These are phyloP conservation scores for Tragulus kanchil DNA, from an alignment of 2,113 vertebrate genomes.

Conservation along the genomic window DNA sequence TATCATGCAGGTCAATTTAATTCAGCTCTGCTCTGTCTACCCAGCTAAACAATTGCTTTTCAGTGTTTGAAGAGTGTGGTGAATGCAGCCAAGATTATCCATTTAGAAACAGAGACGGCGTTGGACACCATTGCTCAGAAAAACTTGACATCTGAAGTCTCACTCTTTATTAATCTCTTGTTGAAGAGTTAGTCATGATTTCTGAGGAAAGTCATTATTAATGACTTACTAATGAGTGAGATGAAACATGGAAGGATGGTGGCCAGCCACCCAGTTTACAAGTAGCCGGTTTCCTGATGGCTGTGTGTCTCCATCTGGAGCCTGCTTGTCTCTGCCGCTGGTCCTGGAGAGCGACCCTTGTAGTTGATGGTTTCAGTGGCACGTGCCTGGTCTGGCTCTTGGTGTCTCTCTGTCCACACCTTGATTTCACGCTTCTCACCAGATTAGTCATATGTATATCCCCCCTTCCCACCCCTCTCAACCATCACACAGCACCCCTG, in stretches of 20 bases:
- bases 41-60: slow-evolving; percentile 88
- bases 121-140: slow-evolving; percentile 85
- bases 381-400: background rate
- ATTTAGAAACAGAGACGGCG: slow-evolving; percentile 85
- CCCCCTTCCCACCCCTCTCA: too few species aligned
- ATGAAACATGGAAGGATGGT: background rate
- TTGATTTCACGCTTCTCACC: background rate
- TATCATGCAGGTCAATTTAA: slow-evolving; percentile 88
- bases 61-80: slow-evolving; percentile 83
- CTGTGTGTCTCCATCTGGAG: background rate
- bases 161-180: slow-evolving; percentile 83
- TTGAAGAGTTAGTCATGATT: slow-evolving; percentile 83
- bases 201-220: slow-evolving; percentile 83
- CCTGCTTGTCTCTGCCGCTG: background rate
- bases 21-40: slow-evolving; percentile 86
- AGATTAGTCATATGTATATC: too few species aligned
- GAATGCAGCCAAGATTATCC: slow-evolving; percentile 84
- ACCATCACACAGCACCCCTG: too few species aligned
- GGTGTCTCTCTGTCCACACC: background rate
- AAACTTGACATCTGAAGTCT: slow-evolving; percentile 88
- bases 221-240: slow-evolving; percentile 62
- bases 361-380: background rate
- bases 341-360: background rate
- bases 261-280: background rate
- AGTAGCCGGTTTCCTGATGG: background rate